Evolutionary conservation across 2,888 invertebrate species (phyloP), one percentile per base, ranked within the genome.

Genomic region (Thera obeliscata): DNA sequence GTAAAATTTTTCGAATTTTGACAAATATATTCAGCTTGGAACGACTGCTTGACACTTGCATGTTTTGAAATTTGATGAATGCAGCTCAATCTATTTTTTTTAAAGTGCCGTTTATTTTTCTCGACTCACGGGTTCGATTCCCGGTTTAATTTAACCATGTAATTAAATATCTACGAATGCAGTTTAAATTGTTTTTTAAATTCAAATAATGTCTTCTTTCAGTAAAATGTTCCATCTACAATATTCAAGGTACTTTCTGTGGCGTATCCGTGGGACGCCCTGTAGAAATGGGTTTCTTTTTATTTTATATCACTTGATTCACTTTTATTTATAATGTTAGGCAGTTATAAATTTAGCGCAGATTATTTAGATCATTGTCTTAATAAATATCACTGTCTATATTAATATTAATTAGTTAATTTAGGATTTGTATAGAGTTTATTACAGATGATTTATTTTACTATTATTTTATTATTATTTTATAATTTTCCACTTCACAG

Each of bases 401-500:
- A 67, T 41, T 66, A 63, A 62, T 67, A 56, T 46, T 55, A 46
- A 60, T 61, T 50, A 66, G 58, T 56, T 64, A 59, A 61, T 66
- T 50, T 75, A 71, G 70, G 64, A 54, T 67, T 74, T 75, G 72
- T 73, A 71, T 88, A 88, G 87, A 81, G 55, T 69, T 69, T 56
- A 64, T 59, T 82, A 77, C 80, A 76, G 80, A 84, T 83, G 76
- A 76, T 78, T 80, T 80, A 72, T 71, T 79, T 82, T 78, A 80
- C 77, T 83, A 69, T 61, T 61, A 70, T 79, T 79, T 82, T 78
- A 80, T 77, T 84, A 69, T 61, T 61, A 70, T 79, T 83, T 82
- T 77, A 78, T 78, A 81, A 77, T 73, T 67, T 85, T 87, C 84
- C 84, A 85, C 79, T 86, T 85, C 75, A 82, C 83, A 85, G 81